A percentile compares a stretch with the other conserved stretches of the same genome.
These are phyloP conservation scores for Grantiella picta DNA, from an alignment of 2,113 vertebrate species.

Conservation along the genomic window DNA sequence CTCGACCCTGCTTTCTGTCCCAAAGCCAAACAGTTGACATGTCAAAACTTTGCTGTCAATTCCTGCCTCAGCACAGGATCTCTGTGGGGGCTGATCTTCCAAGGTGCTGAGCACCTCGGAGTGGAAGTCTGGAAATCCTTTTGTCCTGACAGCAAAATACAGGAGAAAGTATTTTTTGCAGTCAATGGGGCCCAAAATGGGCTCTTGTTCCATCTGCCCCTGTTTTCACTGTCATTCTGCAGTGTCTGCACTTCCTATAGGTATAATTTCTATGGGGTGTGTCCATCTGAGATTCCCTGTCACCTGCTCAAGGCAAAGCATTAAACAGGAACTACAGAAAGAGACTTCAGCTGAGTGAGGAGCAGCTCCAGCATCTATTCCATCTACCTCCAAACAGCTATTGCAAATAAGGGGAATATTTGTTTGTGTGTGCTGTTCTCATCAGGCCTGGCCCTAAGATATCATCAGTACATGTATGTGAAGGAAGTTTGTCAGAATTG, in stretches of 20 bases:
- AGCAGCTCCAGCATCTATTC: neutral
- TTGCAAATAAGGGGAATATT: neutral
- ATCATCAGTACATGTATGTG: fast-evolving
- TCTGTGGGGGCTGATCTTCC: neutral
- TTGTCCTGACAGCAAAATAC: neutral
- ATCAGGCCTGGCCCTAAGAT: neutral
- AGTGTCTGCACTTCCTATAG: neutral
- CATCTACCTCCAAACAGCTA: neutral
- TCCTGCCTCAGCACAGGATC: neutral
- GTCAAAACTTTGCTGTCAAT: neutral
- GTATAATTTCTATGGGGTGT: neutral
- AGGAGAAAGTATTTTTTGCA: neutral
- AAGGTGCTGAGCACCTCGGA: neutral
- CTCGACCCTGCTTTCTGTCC: conserved; percentile 35
- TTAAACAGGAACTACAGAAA: neutral
- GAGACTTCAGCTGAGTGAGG: neutral
- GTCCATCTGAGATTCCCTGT: neutral
- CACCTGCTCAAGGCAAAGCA: neutral
- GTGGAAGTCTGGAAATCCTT: neutral
- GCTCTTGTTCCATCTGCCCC: neutral
- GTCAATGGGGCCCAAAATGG: neutral
- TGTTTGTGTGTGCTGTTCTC: neutral
- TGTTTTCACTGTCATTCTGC: neutral
- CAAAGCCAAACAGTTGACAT: neutral
- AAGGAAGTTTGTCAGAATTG: neutral